phyloP scores from a whole-genome alignment of 2,113 vertebrate species.

The Thermophis baileyi region DNA sequence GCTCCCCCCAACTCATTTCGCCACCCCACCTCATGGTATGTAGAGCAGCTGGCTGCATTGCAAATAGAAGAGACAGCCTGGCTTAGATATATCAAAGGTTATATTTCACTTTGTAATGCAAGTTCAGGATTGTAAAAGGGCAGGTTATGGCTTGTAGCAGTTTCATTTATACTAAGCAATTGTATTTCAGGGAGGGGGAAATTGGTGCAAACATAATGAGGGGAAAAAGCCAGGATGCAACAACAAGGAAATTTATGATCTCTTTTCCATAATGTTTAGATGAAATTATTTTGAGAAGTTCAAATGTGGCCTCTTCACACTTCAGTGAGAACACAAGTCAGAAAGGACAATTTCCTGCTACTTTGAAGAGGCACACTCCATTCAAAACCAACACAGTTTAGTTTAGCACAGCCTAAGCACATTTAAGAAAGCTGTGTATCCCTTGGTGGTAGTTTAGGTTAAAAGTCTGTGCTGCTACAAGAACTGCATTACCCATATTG shows the following conservation, averaged over 20 bases:
- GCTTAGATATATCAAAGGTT: slow-evolving; percentile 23
- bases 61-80: background rate
- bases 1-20: too few relatives aligned
- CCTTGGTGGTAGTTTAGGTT: background rate
- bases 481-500: background rate
- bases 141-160: background rate
- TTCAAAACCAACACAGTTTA: background rate
- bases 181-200: background rate
- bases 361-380: background rate
- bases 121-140: background rate
- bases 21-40: background rate
- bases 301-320: background rate
- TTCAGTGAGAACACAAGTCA: background rate
- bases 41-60: background rate
- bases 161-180: background rate
- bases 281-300: background rate
- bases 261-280: background rate
- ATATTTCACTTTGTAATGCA: slow-evolving; percentile 9
- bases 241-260: background rate
- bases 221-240: background rate
- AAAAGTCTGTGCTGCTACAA: background rate
- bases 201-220: background rate
- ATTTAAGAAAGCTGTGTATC: background rate
- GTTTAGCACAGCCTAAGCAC: background rate
- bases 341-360: background rate